Conservation (phyloP, 1,140 invertebrate species). For the Rhynchophorus ferrugineus region DNA sequence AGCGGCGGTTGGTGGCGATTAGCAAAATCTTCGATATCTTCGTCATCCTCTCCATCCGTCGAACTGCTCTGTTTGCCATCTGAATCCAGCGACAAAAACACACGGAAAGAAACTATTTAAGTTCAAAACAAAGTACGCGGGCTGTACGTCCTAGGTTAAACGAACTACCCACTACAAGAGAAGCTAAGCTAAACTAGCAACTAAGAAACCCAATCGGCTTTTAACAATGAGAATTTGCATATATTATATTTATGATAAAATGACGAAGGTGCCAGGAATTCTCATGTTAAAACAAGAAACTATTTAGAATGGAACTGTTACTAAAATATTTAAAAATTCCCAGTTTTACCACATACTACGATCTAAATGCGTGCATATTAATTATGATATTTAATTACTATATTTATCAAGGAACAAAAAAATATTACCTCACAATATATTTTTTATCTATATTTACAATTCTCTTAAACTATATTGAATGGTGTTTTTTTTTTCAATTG, state of each 20-base stretch:
- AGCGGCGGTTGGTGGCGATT: conserved; percentile 24
- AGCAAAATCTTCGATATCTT: conserved; percentile 26
- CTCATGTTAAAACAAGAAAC: too few species aligned
- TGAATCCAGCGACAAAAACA: conserved; percentile 74
- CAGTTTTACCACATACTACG: too few species aligned
- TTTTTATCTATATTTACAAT: too few species aligned
- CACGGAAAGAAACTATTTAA: conserved; percentile 67
- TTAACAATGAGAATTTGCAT: too few species aligned
- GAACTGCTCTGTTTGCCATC: conserved; percentile 42
- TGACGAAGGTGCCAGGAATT: not conserved
- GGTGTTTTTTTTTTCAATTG: too few species aligned
- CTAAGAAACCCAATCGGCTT: not conserved
- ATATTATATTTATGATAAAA: not conserved
- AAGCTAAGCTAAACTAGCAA: conserved; percentile 2
- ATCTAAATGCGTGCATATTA: too few species aligned
- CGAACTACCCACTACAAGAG: conserved; percentile 18
- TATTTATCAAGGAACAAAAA: too few species aligned
- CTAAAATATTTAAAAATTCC: too few species aligned
- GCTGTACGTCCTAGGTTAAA: conserved; percentile 16
- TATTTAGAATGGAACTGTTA: too few species aligned
- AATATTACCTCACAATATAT: too few species aligned
- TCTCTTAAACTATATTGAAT: too few species aligned
- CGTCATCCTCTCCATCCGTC: conserved; percentile 35
- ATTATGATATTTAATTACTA: too few species aligned
- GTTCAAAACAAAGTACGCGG: conserved; percentile 41